Evolutionary conservation across 1,140 invertebrate genomes (phyloP).

Genomic region (Zaprionus inermis): DNA sequence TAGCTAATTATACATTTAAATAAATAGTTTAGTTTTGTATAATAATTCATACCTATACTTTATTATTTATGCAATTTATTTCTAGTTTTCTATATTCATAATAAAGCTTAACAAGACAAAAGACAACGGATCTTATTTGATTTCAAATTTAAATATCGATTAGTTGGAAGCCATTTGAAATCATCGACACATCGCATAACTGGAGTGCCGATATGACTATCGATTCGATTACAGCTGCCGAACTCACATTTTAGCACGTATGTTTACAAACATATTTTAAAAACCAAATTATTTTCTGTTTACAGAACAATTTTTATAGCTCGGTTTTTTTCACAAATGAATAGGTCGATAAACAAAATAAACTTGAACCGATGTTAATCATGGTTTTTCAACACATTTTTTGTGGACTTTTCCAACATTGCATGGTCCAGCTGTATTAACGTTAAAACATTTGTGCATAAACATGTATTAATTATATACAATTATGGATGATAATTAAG

Average conservation of each 20-base stretch:
- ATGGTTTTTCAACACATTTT: not conserved
- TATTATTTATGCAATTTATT: constrained; percentile 77
- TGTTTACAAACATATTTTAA: not conserved
- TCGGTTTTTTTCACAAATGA: not conserved
- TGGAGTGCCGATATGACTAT: not conserved
- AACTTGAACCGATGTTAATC: no score
- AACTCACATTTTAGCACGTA: not conserved
- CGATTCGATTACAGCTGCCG: not conserved
- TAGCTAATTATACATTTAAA: constrained; percentile 62
- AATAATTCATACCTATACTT: constrained; percentile 57
- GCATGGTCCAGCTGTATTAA: not conserved
- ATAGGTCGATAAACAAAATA: not conserved
- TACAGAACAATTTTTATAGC: not conserved
- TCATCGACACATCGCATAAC: constrained; percentile 17
- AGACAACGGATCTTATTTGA: not conserved
- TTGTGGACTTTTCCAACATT: not conserved
- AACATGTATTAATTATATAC: no score
- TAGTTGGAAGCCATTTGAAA: not conserved
- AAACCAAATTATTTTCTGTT: not conserved
- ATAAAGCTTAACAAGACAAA: constrained; percentile 53
- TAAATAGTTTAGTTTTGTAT: constrained; percentile 58
- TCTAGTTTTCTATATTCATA: constrained; percentile 66
- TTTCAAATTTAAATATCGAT: constrained; percentile 9
- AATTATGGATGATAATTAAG: no score
- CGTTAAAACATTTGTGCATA: no score